Evolutionary conservation across 2,888 invertebrate genomes (phyloP).

Genomic region (Notocelia uddmanniana): DNA sequence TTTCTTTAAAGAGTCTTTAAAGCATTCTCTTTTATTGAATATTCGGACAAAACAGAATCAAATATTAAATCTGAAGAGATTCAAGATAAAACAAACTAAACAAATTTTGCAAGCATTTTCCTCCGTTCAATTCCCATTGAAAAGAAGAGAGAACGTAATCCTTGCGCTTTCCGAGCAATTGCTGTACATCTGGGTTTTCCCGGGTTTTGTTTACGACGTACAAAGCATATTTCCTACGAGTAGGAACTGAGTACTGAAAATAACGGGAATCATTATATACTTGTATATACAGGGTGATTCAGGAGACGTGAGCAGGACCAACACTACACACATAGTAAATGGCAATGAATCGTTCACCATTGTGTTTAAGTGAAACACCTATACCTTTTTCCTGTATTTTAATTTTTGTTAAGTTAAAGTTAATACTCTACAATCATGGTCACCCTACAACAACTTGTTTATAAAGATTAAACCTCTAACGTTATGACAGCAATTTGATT

Average conservation of each 20-base stretch:
- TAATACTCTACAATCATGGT: too few relatives aligned
- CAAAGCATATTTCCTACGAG: slow-evolving; percentile 17
- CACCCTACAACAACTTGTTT: too few relatives aligned
- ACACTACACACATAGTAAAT: too few relatives aligned
- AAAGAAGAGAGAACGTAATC: slow-evolving; percentile 27
- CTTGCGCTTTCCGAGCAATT: slow-evolving; percentile 17
- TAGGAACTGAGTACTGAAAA: background rate
- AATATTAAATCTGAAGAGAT: slow-evolving; percentile 13
- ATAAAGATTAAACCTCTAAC: too few relatives aligned
- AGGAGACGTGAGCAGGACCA: too few relatives aligned
- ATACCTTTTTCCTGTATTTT: too few relatives aligned
- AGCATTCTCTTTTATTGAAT: slow-evolving; percentile 10
- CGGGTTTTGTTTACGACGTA: slow-evolving; percentile 8
- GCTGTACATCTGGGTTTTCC: slow-evolving; percentile 12
- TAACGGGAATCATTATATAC: background rate
- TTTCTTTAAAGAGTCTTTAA: slow-evolving; percentile 7
- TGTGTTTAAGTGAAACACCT: too few relatives aligned
- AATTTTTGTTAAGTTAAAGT: too few relatives aligned
- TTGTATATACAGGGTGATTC: too few relatives aligned
- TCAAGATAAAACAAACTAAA: slow-evolving; percentile 7
- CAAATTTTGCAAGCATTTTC: slow-evolving; percentile 11
- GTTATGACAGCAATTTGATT: too few relatives aligned
- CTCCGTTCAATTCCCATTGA: slow-evolving; percentile 13
- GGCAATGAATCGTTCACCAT: too few relatives aligned
- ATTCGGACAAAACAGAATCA: slow-evolving; percentile 7